These are phyloP conservation scores for Varecia variegata DNA, from an alignment of 2,797 vertebrate species.

Conservation along the genomic window DNA sequence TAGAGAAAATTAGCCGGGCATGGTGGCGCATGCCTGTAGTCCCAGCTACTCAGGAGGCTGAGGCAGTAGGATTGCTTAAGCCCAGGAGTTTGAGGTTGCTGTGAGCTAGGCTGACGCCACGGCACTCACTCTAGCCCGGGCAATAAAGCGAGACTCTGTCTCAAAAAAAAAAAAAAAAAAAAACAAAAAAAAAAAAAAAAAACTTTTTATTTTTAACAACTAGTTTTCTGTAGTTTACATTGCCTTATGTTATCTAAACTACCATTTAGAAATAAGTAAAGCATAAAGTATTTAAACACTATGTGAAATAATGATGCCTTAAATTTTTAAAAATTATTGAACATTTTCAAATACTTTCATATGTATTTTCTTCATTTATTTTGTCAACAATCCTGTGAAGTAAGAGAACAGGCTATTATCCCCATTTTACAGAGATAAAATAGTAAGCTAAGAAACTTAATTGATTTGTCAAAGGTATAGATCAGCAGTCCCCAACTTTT, in stretches of 20 bases:
- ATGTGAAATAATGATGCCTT: neutral
- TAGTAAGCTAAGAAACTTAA: neutral
- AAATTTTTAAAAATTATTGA: neutral
- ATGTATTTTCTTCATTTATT: neutral
- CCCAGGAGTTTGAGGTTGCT: too few species aligned
- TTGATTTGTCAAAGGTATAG: neutral
- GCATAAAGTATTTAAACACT: neutral
- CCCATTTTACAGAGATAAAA: neutral
- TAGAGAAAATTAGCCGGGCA: too few species aligned
- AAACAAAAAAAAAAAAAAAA: too few species aligned
- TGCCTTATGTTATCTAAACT: constrained; percentile 22
- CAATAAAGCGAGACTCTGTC: too few species aligned
- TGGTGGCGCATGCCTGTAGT: too few species aligned
- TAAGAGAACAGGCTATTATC: neutral
- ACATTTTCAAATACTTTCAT: neutral
- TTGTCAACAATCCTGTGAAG: neutral
- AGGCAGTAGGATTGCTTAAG: too few species aligned
- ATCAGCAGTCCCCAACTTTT: too few species aligned
- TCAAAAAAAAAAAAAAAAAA: too few species aligned
- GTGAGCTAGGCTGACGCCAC: too few species aligned
- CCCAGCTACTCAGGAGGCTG: too few species aligned
- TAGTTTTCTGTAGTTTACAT: neutral
- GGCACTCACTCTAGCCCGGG: too few species aligned
- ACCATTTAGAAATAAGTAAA: constrained; percentile 10
- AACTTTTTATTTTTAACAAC: neutral